phyloP scores from a whole-genome alignment of 2,797 vertebrate species.

The Phyllotis vaccarum region DNA sequence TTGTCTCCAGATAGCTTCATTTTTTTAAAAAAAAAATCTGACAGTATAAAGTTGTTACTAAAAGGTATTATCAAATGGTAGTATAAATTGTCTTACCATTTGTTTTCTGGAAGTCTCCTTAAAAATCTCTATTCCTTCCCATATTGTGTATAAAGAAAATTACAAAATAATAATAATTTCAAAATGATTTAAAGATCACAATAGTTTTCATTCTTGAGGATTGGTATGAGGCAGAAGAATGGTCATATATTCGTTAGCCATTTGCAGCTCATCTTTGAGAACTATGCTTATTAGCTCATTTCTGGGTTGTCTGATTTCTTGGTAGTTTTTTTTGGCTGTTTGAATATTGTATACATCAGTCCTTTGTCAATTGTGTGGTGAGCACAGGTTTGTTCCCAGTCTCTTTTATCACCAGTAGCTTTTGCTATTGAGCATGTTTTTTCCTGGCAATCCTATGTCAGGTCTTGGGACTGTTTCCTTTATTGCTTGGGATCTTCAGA shows the following conservation, averaged over 20 bases:
- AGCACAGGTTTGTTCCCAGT: neutral
- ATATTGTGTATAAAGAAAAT: neutral
- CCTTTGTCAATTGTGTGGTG: neutral
- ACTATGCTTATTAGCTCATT: neutral
- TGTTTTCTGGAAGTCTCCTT: neutral
- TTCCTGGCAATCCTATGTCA: neutral
- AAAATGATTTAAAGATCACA: neutral
- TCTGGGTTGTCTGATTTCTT: neutral
- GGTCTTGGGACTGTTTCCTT: neutral
- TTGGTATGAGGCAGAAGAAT: neutral
- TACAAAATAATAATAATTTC: neutral
- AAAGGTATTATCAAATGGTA: neutral
- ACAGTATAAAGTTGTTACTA: neutral
- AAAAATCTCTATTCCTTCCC: neutral
- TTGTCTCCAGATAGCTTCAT: neutral
- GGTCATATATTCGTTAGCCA: neutral
- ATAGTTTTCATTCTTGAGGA: neutral
- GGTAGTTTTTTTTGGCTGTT: neutral
- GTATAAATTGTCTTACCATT: neutral
- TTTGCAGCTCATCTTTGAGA: neutral
- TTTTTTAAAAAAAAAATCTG: neutral
- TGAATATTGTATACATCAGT: neutral
- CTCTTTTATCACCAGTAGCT: neutral
- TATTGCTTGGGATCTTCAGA: neutral
- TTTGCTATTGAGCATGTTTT: neutral